Conservation (phyloP, 1,140 invertebrate species). For the Latrodectus geometricus region DNA sequence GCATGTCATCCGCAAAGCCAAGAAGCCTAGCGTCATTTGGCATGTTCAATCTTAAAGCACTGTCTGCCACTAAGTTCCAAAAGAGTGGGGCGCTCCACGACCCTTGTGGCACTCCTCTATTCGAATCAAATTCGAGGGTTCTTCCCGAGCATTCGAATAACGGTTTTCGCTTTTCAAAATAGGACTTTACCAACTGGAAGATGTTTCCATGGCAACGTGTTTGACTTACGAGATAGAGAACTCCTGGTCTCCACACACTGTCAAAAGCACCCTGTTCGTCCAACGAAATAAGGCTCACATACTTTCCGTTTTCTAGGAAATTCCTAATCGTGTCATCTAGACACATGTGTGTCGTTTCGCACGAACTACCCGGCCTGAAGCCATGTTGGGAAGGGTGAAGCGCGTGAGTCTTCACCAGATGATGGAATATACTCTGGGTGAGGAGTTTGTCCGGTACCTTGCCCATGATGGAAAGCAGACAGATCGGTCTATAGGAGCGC, state of each 20-base stretch:
- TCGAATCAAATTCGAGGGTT: no score
- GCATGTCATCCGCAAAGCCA: no score
- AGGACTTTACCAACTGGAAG: no score
- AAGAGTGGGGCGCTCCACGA: no score
- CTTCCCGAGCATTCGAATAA: no score
- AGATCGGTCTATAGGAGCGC: constrained; percentile 63
- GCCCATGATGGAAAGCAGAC: constrained; percentile 40
- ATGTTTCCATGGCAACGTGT: no score
- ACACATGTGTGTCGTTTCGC: not conserved
- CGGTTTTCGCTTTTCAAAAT: no score
- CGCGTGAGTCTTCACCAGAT: not conserved
- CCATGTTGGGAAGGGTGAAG: not conserved
- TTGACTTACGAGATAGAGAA: not conserved
- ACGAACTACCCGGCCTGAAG: not conserved
- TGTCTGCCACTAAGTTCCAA: no score
- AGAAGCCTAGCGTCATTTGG: no score
- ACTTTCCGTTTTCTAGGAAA: not conserved
- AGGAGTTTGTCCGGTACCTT: constrained; percentile 33
- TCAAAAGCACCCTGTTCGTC: not conserved
- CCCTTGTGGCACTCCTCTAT: no score
- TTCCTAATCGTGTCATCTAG: not conserved
- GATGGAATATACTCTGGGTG: not conserved
- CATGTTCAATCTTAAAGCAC: no score
- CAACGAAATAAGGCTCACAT: not conserved
- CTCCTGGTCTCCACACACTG: not conserved